Evolutionary conservation across 2,797 vertebrate species (phyloP).

Genomic region (Tenualosa thibaudeaui): DNA sequence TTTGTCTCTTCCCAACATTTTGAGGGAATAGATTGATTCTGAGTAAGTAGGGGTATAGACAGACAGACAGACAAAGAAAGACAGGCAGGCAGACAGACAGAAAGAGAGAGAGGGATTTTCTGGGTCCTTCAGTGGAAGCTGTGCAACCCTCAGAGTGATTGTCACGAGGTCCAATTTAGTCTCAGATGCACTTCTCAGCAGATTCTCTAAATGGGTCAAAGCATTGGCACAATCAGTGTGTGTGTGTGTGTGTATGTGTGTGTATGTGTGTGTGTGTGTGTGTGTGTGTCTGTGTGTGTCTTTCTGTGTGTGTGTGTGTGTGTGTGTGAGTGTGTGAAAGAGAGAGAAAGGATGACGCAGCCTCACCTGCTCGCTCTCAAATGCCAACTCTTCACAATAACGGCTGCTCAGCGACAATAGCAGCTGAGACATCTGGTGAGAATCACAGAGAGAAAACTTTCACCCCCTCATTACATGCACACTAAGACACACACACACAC

Average conservation of each 20-base stretch:
- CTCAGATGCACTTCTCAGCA: slow-evolving; percentile 38
- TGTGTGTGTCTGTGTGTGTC: not conserved
- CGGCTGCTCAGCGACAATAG: slow-evolving; percentile 27
- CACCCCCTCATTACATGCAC: not conserved
- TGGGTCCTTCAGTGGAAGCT: not conserved
- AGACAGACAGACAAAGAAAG: not conserved
- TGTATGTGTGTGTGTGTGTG: not conserved
- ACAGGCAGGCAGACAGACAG: not conserved
- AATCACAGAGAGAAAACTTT: slow-evolving; percentile 25
- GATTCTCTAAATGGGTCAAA: slow-evolving; percentile 48
- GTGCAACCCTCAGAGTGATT: not conserved
- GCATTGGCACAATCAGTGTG: slow-evolving; percentile 29
- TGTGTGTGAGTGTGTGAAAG: not conserved
- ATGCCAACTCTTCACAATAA: slow-evolving; percentile 41
- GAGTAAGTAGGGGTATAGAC: not conserved
- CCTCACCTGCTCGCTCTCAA: slow-evolving; percentile 36
- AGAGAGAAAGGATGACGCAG: not conserved
- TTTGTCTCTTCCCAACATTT: too few species aligned
- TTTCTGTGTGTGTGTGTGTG: not conserved
- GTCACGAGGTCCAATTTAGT: slow-evolving; percentile 5
- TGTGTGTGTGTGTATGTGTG: not conserved
- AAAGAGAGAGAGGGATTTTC: not conserved
- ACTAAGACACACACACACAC: not conserved
- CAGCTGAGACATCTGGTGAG: slow-evolving; percentile 23
- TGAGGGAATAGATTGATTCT: too few species aligned